Percentiles rank a stretch among this genome's conserved stretches.
Evolutionary conservation across 2,113 vertebrate species (phyloP).

Genomic region (Rhegmatorhina hoffmannsi): DNA sequence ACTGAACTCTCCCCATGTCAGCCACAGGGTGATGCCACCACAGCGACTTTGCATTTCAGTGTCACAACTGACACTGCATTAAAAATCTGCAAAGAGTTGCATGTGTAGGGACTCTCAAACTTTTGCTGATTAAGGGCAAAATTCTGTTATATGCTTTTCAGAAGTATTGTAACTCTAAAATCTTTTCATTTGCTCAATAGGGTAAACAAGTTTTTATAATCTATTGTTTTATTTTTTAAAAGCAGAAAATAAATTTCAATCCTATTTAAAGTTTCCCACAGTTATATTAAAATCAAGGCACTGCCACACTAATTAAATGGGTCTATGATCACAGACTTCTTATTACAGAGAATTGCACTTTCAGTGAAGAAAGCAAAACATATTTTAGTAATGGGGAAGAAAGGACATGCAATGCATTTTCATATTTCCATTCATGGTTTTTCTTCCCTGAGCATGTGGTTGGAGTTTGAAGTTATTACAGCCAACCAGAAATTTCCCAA

Average conservation of each 20-base stretch:
- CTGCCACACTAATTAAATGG: neutral
- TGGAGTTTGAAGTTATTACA: neutral
- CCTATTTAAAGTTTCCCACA: neutral
- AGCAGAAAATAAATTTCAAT: neutral
- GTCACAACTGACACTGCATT: neutral
- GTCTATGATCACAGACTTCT: neutral
- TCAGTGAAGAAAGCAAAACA: neutral
- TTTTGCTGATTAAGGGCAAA: neutral
- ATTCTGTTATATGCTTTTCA: neutral
- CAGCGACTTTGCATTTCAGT: neutral
- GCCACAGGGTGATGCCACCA: neutral
- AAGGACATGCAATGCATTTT: neutral
- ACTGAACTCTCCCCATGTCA: neutral
- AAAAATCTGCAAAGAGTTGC: neutral
- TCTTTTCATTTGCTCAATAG: neutral
- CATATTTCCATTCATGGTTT: neutral
- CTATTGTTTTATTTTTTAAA: neutral
- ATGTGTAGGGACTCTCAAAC: neutral
- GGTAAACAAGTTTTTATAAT: neutral
- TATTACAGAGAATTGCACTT: neutral
- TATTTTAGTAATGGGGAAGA: neutral
- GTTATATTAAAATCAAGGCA: neutral
- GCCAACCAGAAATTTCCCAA: neutral
- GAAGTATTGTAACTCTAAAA: neutral
- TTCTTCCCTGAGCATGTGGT: neutral